These are phyloP conservation scores for Zele albiditarsus DNA, from an alignment of 2,888 invertebrate species.

Conservation along the genomic window DNA sequence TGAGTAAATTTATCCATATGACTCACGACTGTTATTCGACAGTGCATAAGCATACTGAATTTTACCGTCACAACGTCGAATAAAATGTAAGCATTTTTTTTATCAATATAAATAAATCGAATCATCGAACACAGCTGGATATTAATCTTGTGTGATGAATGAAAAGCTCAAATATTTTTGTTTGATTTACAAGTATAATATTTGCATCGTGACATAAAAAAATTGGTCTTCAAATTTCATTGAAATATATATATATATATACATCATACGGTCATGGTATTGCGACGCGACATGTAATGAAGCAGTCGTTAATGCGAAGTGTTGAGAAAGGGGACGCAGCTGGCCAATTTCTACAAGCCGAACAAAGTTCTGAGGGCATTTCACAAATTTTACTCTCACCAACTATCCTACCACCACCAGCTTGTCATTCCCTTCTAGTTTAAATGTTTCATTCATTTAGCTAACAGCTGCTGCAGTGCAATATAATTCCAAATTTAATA, in stretches of 20 bases:
- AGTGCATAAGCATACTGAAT: neutral
- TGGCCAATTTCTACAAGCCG: constrained; percentile 50
- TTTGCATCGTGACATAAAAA: neutral
- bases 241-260: neutral
- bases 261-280: neutral
- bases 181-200: neutral
- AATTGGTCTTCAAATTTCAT: neutral
- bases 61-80: neutral
- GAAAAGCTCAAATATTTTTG: neutral
- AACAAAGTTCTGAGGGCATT: constrained; percentile 44
- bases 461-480: constrained; percentile 11
- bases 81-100: neutral
- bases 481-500: constrained; percentile 1
- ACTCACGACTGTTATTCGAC: constrained; percentile 45
- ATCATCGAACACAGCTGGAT: constrained; percentile 1
- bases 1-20: constrained; percentile 49
- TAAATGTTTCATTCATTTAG: neutral
- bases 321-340: constrained; percentile 45
- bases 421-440: constrained; percentile 11
- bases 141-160: neutral
- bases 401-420: neutral
- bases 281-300: constrained; percentile 1
- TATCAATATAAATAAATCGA: neutral
- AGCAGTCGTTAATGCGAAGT: constrained; percentile 14
- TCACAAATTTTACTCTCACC: constrained; percentile 38